Evolutionary conservation across 2,113 vertebrate species (phyloP).

Genomic region (Thinocorus orbignyianus): DNA sequence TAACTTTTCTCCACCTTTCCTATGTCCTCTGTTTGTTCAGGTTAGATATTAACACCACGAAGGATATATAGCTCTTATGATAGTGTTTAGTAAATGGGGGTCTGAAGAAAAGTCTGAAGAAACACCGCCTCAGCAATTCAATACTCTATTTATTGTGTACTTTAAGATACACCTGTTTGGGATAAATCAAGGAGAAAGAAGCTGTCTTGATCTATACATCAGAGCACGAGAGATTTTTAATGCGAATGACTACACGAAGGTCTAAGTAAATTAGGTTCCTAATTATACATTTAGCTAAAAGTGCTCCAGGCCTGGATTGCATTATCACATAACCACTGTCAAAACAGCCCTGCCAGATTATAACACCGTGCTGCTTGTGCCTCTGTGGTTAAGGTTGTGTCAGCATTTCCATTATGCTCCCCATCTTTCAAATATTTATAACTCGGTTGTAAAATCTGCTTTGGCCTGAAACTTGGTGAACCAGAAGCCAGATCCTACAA

Average conservation of each 20-base stretch:
- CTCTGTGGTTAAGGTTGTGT: background rate
- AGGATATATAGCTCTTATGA: constrained; percentile 48
- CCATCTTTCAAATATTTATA: constrained; percentile 30
- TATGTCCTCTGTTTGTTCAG: constrained; percentile 73
- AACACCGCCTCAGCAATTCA: constrained; percentile 1
- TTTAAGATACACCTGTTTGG: background rate
- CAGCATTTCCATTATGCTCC: constrained; percentile 29
- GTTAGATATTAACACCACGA: constrained; percentile 52
- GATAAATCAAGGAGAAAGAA: background rate
- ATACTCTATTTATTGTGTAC: background rate
- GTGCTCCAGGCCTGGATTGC: background rate
- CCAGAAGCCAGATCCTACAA: background rate
- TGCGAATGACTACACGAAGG: background rate
- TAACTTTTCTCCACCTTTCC: constrained; percentile 78
- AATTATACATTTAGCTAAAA: background rate
- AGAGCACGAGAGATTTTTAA: constrained; percentile 9
- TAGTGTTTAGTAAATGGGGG: constrained; percentile 50
- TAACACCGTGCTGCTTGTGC: background rate
- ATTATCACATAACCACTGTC: background rate
- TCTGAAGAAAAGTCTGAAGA: constrained; percentile 4
- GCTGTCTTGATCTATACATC: background rate
- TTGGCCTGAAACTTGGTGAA: constrained; percentile 1
- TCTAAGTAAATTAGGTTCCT: constrained; percentile 23
- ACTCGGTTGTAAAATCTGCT: constrained; percentile 8
- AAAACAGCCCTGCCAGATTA: background rate